phyloP scores from a whole-genome alignment of 2,888 invertebrate genomes.

The Cephus nigrinus region DNA sequence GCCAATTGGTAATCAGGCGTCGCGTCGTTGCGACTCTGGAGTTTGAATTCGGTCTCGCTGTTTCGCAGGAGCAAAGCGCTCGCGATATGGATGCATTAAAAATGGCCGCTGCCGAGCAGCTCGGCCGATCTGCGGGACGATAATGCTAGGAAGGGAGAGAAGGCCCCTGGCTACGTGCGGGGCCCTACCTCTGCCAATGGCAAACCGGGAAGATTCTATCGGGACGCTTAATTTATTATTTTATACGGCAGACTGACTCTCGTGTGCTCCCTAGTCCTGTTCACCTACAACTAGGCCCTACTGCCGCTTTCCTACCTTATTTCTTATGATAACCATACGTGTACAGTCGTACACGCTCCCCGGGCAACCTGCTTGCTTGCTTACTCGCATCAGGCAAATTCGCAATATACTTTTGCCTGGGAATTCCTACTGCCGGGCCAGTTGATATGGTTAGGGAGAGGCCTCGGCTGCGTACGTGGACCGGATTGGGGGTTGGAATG shows the following conservation, averaged over 20 bases:
- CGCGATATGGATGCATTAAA: conserved; percentile 49
- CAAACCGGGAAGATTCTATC: conserved; percentile 45
- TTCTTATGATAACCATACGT: background rate
- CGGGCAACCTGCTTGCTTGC: background rate
- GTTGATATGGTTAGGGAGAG: no score
- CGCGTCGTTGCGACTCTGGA: no score
- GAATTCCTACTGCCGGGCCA: background rate
- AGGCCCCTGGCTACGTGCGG: conserved; percentile 17
- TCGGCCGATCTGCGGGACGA: conserved; percentile 18
- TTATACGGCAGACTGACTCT: background rate
- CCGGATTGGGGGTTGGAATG: background rate
- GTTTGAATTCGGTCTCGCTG: background rate
- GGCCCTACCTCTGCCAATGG: conserved; percentile 43
- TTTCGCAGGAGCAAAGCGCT: background rate
- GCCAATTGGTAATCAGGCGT: background rate
- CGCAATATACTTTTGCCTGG: background rate
- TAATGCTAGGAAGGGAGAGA: conserved; percentile 16
- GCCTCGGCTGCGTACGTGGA: background rate
- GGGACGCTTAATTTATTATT: conserved; percentile 40
- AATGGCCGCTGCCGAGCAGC: conserved; percentile 47
- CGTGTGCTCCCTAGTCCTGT: background rate
- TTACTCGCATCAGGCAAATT: background rate
- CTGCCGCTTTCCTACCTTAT: background rate
- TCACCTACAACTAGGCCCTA: no score
- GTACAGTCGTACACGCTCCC: background rate